These are phyloP conservation scores for Sandelia bainsii DNA, from an alignment of 2,797 vertebrate species.

Conservation along the genomic window DNA sequence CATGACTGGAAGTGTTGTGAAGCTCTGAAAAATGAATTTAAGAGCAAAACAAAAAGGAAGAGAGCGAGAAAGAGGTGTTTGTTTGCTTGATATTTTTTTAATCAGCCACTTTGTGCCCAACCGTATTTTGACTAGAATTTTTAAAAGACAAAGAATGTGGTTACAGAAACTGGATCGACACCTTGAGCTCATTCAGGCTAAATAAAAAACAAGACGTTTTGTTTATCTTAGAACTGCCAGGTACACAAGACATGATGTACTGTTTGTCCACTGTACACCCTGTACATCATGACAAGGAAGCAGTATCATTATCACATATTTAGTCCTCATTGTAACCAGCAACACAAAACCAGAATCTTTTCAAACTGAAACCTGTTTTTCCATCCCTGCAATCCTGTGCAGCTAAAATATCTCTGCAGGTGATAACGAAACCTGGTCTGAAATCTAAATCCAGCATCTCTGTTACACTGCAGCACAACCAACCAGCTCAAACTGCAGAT, in stretches of 20 bases:
- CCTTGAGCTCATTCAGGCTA: slow-evolving; percentile 9
- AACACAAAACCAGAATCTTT: slow-evolving; percentile 18
- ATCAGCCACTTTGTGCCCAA: slow-evolving; percentile 20
- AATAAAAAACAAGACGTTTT: background rate
- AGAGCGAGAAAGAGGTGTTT: slow-evolving; percentile 10
- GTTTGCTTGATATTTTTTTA: slow-evolving; percentile 19
- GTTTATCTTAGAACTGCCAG: background rate
- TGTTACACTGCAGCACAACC: slow-evolving; percentile 42
- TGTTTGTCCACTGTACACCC: slow-evolving; percentile 3
- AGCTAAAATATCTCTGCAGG: slow-evolving; percentile 7
- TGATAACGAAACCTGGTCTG: slow-evolving; percentile 49
- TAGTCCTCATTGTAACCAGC: background rate
- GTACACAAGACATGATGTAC: background rate
- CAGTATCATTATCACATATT: slow-evolving; percentile 2
- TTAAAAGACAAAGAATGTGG: slow-evolving; percentile 10
- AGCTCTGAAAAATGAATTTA: slow-evolving; percentile 36
- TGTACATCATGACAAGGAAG: slow-evolving; percentile 2
- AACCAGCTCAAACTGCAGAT: slow-evolving; percentile 42
- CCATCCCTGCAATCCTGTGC: background rate
- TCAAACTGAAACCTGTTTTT: slow-evolving; percentile 36
- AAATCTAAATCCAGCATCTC: slow-evolving; percentile 58
- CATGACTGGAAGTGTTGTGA: slow-evolving; percentile 34
- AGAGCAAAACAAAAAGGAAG: slow-evolving; percentile 28
- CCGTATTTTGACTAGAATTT: slow-evolving; percentile 32
- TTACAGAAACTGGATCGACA: slow-evolving; percentile 25